Base-by-base conservation (phyloP, 2,797 vertebrate genomes). In the Mastacembelus armatus region DNA sequence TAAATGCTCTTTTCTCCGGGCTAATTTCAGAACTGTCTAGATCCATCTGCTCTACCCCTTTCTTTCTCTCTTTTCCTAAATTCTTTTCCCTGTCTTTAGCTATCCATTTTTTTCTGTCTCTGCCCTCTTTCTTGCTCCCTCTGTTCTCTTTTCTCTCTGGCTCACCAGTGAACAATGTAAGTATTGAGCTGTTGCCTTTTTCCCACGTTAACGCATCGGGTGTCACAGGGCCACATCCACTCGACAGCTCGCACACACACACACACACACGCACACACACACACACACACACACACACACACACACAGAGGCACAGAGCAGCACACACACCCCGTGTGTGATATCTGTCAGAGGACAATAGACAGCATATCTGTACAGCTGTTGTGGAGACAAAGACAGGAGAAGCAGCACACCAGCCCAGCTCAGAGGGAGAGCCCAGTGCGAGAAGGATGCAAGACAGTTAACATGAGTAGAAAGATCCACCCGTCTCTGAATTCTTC, bases 1-100 rank as follows among this genome's bases (percentile, higher is more conserved):
- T 88, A 87, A 85, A 86, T 35, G 77, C 69, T 87, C 72, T 78
- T 67, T 76, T 85, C 82, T 79, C 74, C 44, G 38, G 55, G 62
- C 80, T 85, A 73, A 74, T 85, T 85, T 74, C 21, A 2, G 80
- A 84, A 74, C 72, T 80, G 75, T 84, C 79, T 42, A 36, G 54
- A 78, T 80, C 76, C 77, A 76, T 85, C 81, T 75, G 72, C 70
- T 64, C 67, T 16, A 21, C 51, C 57, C 78, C 72, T 70, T 16
- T 42, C 52, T 71, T 50, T 32, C 52, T 78, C 67, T 59, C 61
- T 40, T 48, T 16, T 58, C 66, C 52, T 57, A 47, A 76, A 84
- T 79, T 64, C 58, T 78, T 43, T 73, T 65, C 42, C 49, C 62
- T 42, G 61, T 61, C 70, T 45, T 21, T 3, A 71, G 71, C 69